Percentiles rank a stretch among this genome's conserved stretches.
phyloP scores from a whole-genome alignment of 2,888 invertebrate genomes.

The Chymomyza caudatula region DNA sequence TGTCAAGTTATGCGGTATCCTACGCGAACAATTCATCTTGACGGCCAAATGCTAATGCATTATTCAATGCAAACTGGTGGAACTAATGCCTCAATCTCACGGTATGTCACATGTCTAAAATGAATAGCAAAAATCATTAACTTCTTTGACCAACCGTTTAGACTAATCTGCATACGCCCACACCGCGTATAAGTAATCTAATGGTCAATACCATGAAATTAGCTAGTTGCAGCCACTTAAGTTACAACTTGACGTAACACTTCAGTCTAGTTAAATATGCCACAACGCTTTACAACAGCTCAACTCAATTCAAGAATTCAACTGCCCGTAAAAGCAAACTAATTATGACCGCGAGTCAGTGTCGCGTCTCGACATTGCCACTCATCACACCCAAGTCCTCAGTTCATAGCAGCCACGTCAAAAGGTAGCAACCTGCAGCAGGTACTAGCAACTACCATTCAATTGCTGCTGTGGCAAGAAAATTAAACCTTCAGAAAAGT shows the following conservation, averaged over 20 bases:
- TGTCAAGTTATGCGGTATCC: too few relatives aligned
- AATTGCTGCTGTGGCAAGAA: conserved; percentile 40
- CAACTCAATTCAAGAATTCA: conserved; percentile 52
- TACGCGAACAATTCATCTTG: too few relatives aligned
- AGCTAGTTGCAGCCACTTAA: neutral
- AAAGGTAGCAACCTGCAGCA: neutral
- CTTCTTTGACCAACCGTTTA: too few relatives aligned
- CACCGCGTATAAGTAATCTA: conserved; percentile 49
- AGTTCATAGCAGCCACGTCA: neutral
- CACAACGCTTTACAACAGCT: conserved; percentile 28
- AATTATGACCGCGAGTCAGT: conserved; percentile 64
- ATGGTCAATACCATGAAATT: conserved; percentile 13
- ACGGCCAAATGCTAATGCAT: too few relatives aligned
- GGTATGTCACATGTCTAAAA: too few relatives aligned
- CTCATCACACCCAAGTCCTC: neutral
- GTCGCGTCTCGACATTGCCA: conserved; percentile 4
- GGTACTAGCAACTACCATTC: conserved; percentile 9
- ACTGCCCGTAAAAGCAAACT: conserved; percentile 67
- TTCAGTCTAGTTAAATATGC: conserved; percentile 43
- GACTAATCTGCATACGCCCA: conserved; percentile 9
- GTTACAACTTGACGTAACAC: conserved; percentile 27
- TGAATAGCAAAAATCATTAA: too few relatives aligned
- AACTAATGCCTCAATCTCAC: too few relatives aligned
- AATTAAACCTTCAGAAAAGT: conserved; percentile 55
- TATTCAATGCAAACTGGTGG: too few relatives aligned